phyloP scores from a whole-genome alignment of 2,797 vertebrate genomes.

The Gallinago stenura region DNA sequence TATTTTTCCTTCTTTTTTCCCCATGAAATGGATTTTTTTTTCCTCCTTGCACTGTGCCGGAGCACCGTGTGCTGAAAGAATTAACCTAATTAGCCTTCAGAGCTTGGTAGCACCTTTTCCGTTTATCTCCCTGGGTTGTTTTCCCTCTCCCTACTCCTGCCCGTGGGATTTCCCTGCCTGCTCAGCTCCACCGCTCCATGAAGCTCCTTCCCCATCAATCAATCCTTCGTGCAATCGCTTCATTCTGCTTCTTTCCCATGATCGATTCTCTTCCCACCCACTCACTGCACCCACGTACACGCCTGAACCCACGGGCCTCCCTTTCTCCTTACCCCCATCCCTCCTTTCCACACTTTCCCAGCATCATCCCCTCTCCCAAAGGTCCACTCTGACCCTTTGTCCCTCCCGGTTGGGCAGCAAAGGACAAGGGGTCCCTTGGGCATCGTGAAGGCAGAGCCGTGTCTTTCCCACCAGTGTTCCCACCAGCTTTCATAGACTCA shows the following conservation, averaged over 20 bases:
- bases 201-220: background rate
- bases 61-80: background rate
- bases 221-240: rapidly evolving
- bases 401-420: background rate
- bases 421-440: rapidly evolving
- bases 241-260: background rate
- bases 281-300: rapidly evolving
- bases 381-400: background rate
- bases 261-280: background rate
- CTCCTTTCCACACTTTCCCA: background rate
- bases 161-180: background rate
- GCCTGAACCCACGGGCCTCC: rapidly evolving
- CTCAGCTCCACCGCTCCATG: background rate
- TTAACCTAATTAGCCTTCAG: background rate
- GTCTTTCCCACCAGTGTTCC: background rate
- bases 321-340: background rate
- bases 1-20: background rate
- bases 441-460: rapidly evolving
- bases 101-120: background rate
- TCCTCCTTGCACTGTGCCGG: background rate
- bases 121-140: background rate
- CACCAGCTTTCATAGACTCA: no score
- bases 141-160: background rate
- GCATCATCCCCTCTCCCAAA: background rate
- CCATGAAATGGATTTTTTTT: background rate